These are phyloP conservation scores for Polyommatus iphigenia DNA, from an alignment of 2,888 invertebrate species.

Conservation along the genomic window DNA sequence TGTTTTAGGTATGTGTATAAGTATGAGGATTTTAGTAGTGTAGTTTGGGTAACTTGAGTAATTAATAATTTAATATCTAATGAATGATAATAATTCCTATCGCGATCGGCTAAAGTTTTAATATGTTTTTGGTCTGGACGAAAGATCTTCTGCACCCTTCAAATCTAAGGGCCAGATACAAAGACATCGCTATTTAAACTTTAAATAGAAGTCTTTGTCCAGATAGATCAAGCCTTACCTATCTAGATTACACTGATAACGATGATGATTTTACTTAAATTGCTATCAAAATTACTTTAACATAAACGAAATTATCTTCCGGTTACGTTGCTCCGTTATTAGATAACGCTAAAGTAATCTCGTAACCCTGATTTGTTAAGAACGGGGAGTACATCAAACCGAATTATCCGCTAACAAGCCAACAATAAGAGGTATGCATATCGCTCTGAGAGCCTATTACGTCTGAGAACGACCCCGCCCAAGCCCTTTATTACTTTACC, in stretches of 20 bases:
- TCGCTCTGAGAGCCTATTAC: constrained; percentile 75
- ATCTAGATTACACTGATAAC: background rate
- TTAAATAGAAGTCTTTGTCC: too few species aligned
- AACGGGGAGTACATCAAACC: constrained; percentile 62
- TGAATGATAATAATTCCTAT: too few species aligned
- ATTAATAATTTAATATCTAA: too few species aligned
- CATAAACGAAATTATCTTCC: background rate
- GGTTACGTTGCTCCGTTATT: constrained; percentile 15
- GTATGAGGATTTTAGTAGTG: too few species aligned
- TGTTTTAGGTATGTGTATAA: background rate
- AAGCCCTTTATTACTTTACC: constrained; percentile 45
- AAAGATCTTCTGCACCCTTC: too few species aligned
- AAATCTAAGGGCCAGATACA: too few species aligned
- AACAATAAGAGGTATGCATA: constrained; percentile 74
- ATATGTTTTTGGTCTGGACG: too few species aligned
- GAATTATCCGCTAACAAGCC: constrained; percentile 74
- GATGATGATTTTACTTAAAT: background rate
- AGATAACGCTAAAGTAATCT: constrained; percentile 27
- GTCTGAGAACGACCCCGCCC: constrained; percentile 71
- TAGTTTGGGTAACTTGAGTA: too few species aligned
- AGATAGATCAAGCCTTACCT: too few species aligned
- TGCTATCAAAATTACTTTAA: background rate
- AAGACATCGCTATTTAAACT: too few species aligned
- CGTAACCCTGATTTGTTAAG: constrained; percentile 53
- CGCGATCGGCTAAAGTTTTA: too few species aligned